A percentile compares a stretch with the other conserved stretches of the same genome.
These are phyloP conservation scores for Morbakka virulenta DNA, from an alignment of 30 jellyfish, hydroid and myxozoan species.

Conservation along the genomic window DNA sequence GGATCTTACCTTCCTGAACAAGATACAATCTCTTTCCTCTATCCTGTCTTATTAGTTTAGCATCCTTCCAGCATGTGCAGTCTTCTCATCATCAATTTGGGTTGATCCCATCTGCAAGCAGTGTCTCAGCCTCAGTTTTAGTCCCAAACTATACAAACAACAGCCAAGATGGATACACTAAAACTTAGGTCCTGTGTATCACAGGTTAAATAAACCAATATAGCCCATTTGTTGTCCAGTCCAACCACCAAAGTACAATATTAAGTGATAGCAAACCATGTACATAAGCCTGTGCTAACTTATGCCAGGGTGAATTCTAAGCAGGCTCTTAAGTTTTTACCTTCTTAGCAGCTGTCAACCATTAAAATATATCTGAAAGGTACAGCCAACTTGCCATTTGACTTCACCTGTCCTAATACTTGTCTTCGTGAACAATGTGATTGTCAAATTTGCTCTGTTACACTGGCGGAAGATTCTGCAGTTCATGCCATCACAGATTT, in stretches of 20 bases:
- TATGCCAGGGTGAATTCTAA: conserved; percentile 34
- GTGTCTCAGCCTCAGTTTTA: conserved; percentile 31
- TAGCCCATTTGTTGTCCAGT: conserved; percentile 49
- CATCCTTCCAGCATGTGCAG: too few species aligned
- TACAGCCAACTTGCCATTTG: conserved; percentile 18
- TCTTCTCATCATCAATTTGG: too few species aligned
- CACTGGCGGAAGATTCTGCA: too few species aligned
- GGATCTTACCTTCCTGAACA: too few species aligned
- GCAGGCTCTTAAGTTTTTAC: conserved; percentile 33
- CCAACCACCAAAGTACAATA: conserved; percentile 24
- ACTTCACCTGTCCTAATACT: neutral
- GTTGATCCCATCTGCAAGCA: conserved; percentile 31
- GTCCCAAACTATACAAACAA: conserved; percentile 42
- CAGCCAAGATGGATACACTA: conserved; percentile 52
- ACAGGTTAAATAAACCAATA: conserved; percentile 47
- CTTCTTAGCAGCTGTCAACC: conserved; percentile 39
- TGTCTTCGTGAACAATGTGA: neutral
- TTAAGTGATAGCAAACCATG: conserved; percentile 70
- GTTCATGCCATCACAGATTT: too few species aligned
- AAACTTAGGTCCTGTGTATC: conserved; percentile 43
- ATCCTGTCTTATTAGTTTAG: too few species aligned
- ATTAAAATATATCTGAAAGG: conserved; percentile 21
- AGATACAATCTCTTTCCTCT: too few species aligned
- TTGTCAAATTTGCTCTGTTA: conserved; percentile 38
- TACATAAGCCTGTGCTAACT: conserved; percentile 48